Conservation (phyloP, 2,888 invertebrate genomes). For the Clitarchus hookeri region DNA sequence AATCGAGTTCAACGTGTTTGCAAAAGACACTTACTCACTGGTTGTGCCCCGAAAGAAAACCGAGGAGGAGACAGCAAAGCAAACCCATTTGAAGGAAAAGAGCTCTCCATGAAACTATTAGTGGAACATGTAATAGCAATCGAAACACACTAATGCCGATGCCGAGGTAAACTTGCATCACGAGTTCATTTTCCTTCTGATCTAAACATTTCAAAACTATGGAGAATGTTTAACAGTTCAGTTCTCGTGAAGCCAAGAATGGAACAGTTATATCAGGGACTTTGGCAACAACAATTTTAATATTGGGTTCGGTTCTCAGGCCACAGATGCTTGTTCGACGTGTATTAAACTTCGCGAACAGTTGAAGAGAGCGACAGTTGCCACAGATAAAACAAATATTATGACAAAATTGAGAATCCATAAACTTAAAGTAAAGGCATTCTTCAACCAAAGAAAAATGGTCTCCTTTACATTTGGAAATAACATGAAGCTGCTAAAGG, state of each 20-base stretch:
- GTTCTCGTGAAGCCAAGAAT: background rate
- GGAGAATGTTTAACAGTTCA: background rate
- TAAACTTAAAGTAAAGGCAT: background rate
- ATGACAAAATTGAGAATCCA: background rate
- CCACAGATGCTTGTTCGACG: slow-evolving; percentile 15
- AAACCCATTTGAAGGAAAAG: background rate
- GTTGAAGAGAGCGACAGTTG: background rate
- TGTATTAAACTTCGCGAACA: background rate
- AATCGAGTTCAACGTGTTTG: background rate
- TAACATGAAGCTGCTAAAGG: background rate
- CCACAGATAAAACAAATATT: background rate
- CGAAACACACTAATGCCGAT: slow-evolving; percentile 2
- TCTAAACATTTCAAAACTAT: background rate
- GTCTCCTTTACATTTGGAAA: background rate
- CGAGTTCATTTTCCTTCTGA: background rate
- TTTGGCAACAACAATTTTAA: background rate
- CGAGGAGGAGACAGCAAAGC: background rate
- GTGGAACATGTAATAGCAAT: background rate
- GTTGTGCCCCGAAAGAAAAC: background rate
- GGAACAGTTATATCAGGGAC: background rate
- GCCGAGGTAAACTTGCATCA: background rate
- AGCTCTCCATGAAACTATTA: background rate
- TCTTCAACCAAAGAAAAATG: background rate
- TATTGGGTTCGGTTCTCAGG: background rate
- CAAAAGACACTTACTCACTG: background rate